phyloP scores from a whole-genome alignment of 2,888 invertebrate genomes.

The Hypolimnas misippus region DNA sequence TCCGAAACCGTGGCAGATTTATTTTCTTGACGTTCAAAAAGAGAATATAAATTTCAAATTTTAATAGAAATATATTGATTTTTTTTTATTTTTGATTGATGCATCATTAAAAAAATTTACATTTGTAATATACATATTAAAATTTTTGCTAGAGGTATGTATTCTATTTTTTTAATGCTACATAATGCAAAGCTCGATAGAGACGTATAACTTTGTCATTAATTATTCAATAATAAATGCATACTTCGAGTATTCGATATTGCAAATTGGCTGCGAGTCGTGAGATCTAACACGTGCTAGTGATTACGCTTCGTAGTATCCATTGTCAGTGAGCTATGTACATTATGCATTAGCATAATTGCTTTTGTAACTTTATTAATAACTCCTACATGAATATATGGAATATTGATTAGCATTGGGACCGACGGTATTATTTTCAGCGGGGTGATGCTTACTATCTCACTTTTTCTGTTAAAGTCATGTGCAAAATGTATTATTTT shows the following conservation, averaged over 20 bases:
- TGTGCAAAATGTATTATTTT: no score
- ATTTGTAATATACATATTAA: not conserved
- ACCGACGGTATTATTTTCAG: no score
- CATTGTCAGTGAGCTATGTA: not conserved
- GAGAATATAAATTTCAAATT: no score
- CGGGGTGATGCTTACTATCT: no score
- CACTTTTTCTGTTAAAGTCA: no score
- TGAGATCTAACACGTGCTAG: not conserved
- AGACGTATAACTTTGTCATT: not conserved
- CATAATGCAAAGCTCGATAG: not conserved
- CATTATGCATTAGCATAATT: not conserved
- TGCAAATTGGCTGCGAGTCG: conserved; percentile 1
- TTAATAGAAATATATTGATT: no score
- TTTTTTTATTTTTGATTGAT: no score
- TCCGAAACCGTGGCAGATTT: no score
- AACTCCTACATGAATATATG: no score
- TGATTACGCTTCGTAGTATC: not conserved
- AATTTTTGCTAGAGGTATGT: not conserved
- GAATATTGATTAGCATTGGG: no score
- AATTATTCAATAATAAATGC: conserved; percentile 7
- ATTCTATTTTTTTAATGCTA: not conserved
- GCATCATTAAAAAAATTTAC: no score
- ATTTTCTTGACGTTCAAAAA: no score
- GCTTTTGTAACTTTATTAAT: not conserved
- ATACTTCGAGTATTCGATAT: conserved; percentile 5